A percentile compares a stretch with the other conserved stretches of the same genome.
Conservation (phyloP, 2,888 invertebrate genomes). For the Bhutanitis thaidina region DNA sequence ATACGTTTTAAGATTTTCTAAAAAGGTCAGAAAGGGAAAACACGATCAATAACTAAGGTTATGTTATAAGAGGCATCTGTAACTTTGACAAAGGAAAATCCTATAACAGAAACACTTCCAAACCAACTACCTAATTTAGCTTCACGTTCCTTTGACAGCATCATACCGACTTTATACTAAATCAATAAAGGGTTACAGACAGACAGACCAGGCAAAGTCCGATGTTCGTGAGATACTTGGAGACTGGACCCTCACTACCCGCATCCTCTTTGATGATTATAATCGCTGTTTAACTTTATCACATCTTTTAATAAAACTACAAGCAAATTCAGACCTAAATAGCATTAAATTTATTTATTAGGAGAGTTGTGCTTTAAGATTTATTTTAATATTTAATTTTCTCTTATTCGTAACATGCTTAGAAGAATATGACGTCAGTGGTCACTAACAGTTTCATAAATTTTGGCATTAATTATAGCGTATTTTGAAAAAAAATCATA, state of each 20-base stretch:
- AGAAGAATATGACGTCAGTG: constrained; percentile 38
- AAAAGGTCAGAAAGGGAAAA: no score
- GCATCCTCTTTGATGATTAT: constrained; percentile 63
- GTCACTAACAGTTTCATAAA: constrained; percentile 32
- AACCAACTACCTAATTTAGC: background rate
- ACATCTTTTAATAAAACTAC: constrained; percentile 58
- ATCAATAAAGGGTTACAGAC: constrained; percentile 44
- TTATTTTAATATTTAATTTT: constrained; percentile 23
- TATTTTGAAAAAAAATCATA: constrained; percentile 27
- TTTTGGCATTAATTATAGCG: constrained; percentile 25
- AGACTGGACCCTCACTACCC: constrained; percentile 67
- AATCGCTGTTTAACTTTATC: constrained; percentile 51
- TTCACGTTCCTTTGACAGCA: constrained; percentile 45
- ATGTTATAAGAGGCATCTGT: constrained; percentile 24
- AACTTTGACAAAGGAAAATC: constrained; percentile 31
- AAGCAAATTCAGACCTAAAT: constrained; percentile 50
- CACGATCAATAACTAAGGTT: background rate
- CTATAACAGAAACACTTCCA: constrained; percentile 1
- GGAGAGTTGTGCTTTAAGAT: constrained; percentile 56
- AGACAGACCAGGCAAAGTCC: constrained; percentile 58
- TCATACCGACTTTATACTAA: constrained; percentile 35
- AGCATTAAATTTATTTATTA: constrained; percentile 43
- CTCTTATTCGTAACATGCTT: constrained; percentile 45
- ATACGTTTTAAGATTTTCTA: no score
- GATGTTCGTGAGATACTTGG: constrained; percentile 70